Conservation (phyloP, 2,888 invertebrate genomes). For the Melanotus villosus region DNA sequence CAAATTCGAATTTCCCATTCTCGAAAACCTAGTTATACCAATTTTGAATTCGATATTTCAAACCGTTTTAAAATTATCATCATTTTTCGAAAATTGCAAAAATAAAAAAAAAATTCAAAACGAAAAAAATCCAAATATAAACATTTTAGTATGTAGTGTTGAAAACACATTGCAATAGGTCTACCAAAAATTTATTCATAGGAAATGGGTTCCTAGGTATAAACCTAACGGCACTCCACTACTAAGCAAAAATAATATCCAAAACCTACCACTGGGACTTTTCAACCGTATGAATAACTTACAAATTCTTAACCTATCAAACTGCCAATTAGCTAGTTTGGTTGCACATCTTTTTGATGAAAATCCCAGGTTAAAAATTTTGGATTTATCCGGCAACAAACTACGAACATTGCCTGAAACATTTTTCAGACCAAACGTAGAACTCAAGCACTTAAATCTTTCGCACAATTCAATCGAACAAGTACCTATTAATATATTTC, state of each 20-base stretch:
- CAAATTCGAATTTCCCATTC: no score
- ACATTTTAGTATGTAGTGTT: no score
- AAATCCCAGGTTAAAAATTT: slow-evolving; percentile 42
- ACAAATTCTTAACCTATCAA: slow-evolving; percentile 41
- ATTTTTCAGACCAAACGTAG: slow-evolving; percentile 43
- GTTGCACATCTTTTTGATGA: slow-evolving; percentile 45
- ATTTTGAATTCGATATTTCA: no score
- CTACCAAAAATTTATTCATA: no score
- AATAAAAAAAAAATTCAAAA: slow-evolving; percentile 14
- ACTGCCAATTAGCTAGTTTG: slow-evolving; percentile 39
- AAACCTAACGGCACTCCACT: no score
- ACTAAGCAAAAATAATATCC: slow-evolving; percentile 36
- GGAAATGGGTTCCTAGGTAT: no score
- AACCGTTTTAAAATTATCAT: no score
- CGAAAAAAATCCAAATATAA: no score
- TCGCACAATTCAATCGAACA: slow-evolving; percentile 47
- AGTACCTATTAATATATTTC: slow-evolving; percentile 49
- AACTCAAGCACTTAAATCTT: slow-evolving; percentile 49
- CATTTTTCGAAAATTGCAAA: no score
- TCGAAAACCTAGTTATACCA: no score
- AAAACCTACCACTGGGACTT: slow-evolving; percentile 33
- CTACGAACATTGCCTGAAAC: slow-evolving; percentile 41
- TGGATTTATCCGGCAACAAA: slow-evolving; percentile 51
- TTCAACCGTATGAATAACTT: slow-evolving; percentile 31
- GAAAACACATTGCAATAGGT: no score